Base-by-base conservation (phyloP, 2,888 invertebrate genomes). In the Melolontha melolontha region DNA sequence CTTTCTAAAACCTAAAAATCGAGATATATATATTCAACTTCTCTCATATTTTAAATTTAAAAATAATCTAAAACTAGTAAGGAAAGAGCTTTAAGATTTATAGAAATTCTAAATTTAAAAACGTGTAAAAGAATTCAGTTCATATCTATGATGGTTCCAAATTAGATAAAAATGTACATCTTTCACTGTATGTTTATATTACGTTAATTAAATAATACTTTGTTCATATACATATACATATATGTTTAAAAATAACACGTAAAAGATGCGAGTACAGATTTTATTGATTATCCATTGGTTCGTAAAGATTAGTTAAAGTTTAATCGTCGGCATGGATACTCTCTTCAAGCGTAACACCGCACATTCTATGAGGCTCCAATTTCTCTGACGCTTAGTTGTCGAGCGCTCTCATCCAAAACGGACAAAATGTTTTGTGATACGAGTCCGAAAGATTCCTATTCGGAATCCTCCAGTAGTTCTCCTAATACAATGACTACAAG, bases 241-340 rank as follows among this genome's bases (percentile, higher is more conserved):
- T 22, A 22, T 6, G 34, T 59, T 59, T 59, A 59, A 41, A 59
- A 59, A 59, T 59, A 59, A 59, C 44, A 59, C 59, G 59, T 44
- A 47, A 29, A 59, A 59, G 44, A 44, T 59, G 59, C 59, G 59
- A 59, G 47, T 47, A 34, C 44, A 27, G 47, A 44, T 44, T 34
- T 41, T 68, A 68, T 68, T 59, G 68, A 68, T 68, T 68, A 16
- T 57, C 49, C 68, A 79, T 68, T 73, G 79, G 77, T 75, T 75
- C 78, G 80, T 76, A 72, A 79, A 76, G 75, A 77, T 76, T 73
- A 76, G 72, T 75, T 74, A 77, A 72, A 74, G 77, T 74, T 57
- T 79, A 79, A 80, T 80, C 79, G 81, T 81, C 77, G 80, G 78
- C 79, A 81, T 81, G 79, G 78, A 72, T 76, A 79, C 78, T 70